A percentile compares a stretch with the other conserved stretches of the same genome.
Conservation (phyloP, 2,113 vertebrate genomes). For the Acinonyx jubatus region DNA sequence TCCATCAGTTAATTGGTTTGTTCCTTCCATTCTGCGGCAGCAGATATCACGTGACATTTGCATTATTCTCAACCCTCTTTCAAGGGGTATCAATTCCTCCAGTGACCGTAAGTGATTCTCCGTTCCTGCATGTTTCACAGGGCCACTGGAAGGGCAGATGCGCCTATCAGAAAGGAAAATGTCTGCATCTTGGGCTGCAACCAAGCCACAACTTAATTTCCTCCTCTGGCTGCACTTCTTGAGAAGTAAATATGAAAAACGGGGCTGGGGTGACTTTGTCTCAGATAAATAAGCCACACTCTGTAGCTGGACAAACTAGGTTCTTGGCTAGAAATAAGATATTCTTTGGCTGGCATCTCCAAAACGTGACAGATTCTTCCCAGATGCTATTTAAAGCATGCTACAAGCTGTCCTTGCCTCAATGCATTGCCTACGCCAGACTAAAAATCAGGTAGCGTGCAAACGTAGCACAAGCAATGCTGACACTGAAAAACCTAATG, state of each 20-base stretch:
- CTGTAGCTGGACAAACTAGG: constrained; percentile 47
- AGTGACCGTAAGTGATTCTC: constrained; percentile 25
- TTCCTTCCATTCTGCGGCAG: constrained; percentile 47
- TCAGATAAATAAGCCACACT: constrained; percentile 32
- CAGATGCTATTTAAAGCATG: neutral
- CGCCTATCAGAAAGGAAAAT: constrained; percentile 42
- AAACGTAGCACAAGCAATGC: neutral
- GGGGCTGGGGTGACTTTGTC: constrained; percentile 4
- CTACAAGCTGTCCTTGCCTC: neutral
- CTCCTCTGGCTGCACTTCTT: constrained; percentile 49
- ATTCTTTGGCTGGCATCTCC: constrained; percentile 52
- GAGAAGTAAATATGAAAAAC: constrained; percentile 46
- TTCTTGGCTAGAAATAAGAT: constrained; percentile 31
- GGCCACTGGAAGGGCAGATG: constrained; percentile 40
- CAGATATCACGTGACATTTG: neutral
- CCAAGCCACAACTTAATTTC: constrained; percentile 72
- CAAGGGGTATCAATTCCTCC: constrained; percentile 56
- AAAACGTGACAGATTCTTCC: neutral
- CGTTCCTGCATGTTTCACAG: constrained; percentile 1
- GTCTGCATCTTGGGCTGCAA: constrained; percentile 55
- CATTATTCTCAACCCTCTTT: constrained; percentile 41
- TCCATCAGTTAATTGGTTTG: constrained; percentile 71
- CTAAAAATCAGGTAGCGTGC: neutral
- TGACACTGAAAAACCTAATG: neutral
- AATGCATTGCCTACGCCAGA: fast-evolving